Evolutionary conservation across 2,888 invertebrate genomes (phyloP).

Genomic region (Xestia xanthographa): DNA sequence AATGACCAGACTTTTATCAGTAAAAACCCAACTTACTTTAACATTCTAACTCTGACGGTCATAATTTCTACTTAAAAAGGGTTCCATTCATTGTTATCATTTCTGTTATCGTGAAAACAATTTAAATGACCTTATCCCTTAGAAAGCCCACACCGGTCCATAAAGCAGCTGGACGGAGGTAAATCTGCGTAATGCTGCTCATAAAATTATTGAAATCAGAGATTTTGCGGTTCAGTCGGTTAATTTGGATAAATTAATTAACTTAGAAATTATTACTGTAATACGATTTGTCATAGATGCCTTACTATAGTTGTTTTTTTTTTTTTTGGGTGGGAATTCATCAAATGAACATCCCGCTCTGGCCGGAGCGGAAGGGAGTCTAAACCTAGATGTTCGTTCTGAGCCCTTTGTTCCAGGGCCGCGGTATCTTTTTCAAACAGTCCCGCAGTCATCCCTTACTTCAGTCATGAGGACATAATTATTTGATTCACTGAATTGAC

Average conservation of each 20-base stretch:
- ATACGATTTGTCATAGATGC: no score
- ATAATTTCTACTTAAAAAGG: slow-evolving; percentile 32
- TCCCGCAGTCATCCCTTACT: no score
- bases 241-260: neutral
- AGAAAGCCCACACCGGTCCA: slow-evolving; percentile 48
- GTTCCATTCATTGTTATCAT: slow-evolving; percentile 36
- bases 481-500: no score
- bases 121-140: slow-evolving; percentile 42
- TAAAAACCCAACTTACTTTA: neutral
- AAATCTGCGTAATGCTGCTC: slow-evolving; percentile 64
- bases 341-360: no score
- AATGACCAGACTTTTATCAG: no score
- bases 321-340: no score
- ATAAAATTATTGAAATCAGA: neutral
- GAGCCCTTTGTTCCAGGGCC: no score
- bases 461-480: no score
- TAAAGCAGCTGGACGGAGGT: slow-evolving; percentile 70
- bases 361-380: no score
- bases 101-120: slow-evolving; percentile 26
- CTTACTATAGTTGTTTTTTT: no score
- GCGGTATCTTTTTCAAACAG: no score
- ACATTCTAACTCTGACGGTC: neutral
- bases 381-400: no score
- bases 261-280: neutral
- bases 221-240: neutral